phyloP scores from a whole-genome alignment of 2,113 vertebrate genomes.

The human region GRCh38 chr2:212079501-212080000 shows the following conservation, averaged over 20 bases:
- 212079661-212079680: neutral
- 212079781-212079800: neutral
- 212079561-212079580: neutral
- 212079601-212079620: neutral
- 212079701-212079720: neutral
- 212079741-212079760: neutral
- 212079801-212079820: neutral
- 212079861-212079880: neutral
- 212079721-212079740: neutral
- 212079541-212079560: neutral
- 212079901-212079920: conserved; percentile 67
- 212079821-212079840: neutral
- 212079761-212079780: neutral
- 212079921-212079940: conserved; percentile 36
- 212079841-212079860: neutral
- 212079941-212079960: conserved; percentile 70
- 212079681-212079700: neutral
- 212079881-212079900: conserved; percentile 15
- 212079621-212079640: neutral
- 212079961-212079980: conserved; percentile 77
- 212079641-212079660: neutral
- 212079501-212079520: neutral
- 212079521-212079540: neutral
- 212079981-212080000: conserved; percentile 78
- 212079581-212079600: neutral